Percentiles rank a stretch among this genome's conserved stretches.
phyloP scores from a whole-genome alignment of 2,797 vertebrate genomes.

The Numenius phaeopus region DNA sequence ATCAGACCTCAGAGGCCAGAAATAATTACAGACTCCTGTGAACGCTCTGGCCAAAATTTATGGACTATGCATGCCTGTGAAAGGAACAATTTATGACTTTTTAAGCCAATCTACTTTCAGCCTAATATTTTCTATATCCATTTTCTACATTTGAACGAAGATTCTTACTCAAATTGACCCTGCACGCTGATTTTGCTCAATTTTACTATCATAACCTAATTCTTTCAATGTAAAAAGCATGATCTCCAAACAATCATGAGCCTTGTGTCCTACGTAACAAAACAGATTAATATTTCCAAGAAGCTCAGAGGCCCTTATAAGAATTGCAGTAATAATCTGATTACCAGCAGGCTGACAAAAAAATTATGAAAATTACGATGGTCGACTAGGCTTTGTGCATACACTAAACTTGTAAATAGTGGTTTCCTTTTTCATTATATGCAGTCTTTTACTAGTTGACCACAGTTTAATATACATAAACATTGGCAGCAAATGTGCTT shows the following conservation, averaged over 20 bases:
- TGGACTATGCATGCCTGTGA: not conserved
- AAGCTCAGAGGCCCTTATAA: not conserved
- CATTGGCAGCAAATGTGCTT: not conserved
- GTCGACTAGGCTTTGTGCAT: not conserved
- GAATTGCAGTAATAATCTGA: not conserved
- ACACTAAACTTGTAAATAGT: not conserved
- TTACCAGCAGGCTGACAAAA: not conserved
- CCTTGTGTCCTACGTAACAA: not conserved
- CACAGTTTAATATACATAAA: not conserved
- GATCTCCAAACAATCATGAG: not conserved
- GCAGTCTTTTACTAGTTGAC: not conserved
- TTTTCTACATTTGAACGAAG: not conserved
- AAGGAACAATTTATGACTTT: not conserved
- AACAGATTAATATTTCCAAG: not conserved
- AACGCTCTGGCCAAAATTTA: not conserved
- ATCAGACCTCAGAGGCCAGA: not conserved
- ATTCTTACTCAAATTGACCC: not conserved
- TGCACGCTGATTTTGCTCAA: not conserved
- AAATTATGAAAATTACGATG: not conserved
- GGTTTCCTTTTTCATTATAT: not conserved
- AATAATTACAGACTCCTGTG: not conserved
- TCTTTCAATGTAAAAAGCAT: not conserved
- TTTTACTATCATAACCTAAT: not conserved
- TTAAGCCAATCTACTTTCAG: not conserved
- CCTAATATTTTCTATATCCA: not conserved